These are phyloP conservation scores for Zoanthus solanderi DNA, from an alignment of 92 coral and sea anemone genomes.

Conservation along the genomic window DNA sequence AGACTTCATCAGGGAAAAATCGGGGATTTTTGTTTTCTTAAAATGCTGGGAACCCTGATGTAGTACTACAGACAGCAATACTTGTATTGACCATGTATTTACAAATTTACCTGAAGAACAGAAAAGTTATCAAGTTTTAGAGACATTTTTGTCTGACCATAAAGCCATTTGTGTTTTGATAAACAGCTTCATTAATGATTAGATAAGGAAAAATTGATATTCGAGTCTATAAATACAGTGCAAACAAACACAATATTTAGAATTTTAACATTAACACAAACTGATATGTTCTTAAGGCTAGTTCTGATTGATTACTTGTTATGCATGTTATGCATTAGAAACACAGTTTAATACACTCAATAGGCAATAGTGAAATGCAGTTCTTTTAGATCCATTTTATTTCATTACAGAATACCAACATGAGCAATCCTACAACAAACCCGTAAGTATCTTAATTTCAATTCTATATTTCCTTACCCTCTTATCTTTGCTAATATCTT, in stretches of 20 bases:
- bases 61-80: background rate
- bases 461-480: constrained; percentile 26
- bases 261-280: constrained; percentile 27
- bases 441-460: constrained; percentile 26
- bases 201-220: constrained; percentile 21
- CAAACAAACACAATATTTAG: constrained; percentile 14
- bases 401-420: constrained; percentile 28
- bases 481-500: constrained; percentile 29
- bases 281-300: constrained; percentile 25
- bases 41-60: background rate
- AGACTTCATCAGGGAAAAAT: no score
- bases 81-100: background rate
- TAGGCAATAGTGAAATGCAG: constrained; percentile 24
- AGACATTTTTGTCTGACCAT: background rate
- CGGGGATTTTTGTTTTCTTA: no score
- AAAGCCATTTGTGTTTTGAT: constrained; percentile 4
- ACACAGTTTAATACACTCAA: constrained; percentile 34
- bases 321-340: constrained; percentile 5
- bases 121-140: constrained; percentile 8
- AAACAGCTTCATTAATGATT: constrained; percentile 8
- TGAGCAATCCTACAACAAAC: constrained; percentile 24
- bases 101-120: background rate
- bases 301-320: constrained; percentile 9
- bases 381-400: constrained; percentile 23
- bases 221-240: constrained; percentile 16